phyloP scores from a whole-genome alignment of 2,797 vertebrate species.

The Macrochelys suwanniensis region DNA sequence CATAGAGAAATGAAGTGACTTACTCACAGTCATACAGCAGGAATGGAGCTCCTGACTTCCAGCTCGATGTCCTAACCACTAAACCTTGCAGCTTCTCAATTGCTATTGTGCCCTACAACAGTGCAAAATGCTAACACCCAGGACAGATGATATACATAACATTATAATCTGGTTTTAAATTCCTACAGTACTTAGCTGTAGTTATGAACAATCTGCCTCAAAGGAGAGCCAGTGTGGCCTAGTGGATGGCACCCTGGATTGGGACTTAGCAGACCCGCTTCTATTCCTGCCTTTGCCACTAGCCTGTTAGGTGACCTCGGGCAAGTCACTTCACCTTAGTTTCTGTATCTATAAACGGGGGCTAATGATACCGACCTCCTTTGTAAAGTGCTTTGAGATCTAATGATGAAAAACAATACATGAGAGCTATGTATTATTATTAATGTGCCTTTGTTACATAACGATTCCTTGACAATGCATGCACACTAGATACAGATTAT shows the following conservation, averaged over 20 bases:
- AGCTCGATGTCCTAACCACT: neutral
- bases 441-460: neutral
- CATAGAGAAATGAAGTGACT: neutral
- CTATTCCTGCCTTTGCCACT: neutral
- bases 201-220: neutral
- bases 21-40: neutral
- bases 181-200: neutral
- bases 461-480: neutral
- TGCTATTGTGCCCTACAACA: neutral
- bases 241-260: neutral
- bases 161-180: neutral
- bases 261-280: neutral
- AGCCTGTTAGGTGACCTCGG: neutral
- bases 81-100: neutral
- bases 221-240: neutral
- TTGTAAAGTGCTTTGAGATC: neutral
- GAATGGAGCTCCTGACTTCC: neutral
- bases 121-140: neutral
- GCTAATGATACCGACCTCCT: neutral
- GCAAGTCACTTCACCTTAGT: neutral
- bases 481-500: neutral
- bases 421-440: neutral
- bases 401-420: neutral
- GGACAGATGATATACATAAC: neutral
- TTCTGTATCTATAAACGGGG: neutral